Base-by-base conservation (phyloP, 2,888 invertebrate genomes). In the Tethea ocularis region DNA sequence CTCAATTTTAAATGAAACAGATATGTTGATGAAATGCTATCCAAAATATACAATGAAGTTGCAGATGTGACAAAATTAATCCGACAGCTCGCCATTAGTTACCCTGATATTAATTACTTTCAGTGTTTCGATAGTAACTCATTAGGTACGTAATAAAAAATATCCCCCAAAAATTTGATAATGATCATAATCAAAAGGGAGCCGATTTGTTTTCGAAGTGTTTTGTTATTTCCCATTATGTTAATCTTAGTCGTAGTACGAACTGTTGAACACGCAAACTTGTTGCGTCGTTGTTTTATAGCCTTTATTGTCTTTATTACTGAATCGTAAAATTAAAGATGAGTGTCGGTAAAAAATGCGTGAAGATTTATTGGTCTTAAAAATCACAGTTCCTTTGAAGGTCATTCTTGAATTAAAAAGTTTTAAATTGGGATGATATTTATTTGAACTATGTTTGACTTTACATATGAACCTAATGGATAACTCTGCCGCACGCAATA, bases 221-320 rank as follows among this genome's bases (percentile, higher is more conserved):
- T 87, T 88, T 82, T 69, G 80, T 80, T 78, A 82, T 76, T 78
- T 77, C 66, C 74, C 71, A 81, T 85, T 86, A 88, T 84, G 86
- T 75, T 89, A 87, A 89, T 88, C 81, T 81, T 69, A 61, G 68
- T 68, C 73, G 65, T 58, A 64, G 61, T 60, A 58, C 57, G 29
- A 67, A 61, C 60, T 63, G 23, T 57, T 56, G 52, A 29, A 63
- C 92, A 92, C 90, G 92, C 91, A 55, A 92, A 92, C 92, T 86
- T 92, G 92, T 92, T 92, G 92, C 86, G 82, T 72, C 64, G 66
- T 68, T 58, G 66, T 70, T 74, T 71, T 71, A 68, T 66, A 62
- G 59, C 65, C 72, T 61, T 26, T 26, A 56, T 60, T 63, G 64
- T 72, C 63, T 69, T 67, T 69, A 72, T 65, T 61, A 63, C 15